Percentiles rank a stretch among this genome's conserved stretches.
Conservation (phyloP, 2,113 vertebrate genomes). For the Myxocyprinus asiaticus region DNA sequence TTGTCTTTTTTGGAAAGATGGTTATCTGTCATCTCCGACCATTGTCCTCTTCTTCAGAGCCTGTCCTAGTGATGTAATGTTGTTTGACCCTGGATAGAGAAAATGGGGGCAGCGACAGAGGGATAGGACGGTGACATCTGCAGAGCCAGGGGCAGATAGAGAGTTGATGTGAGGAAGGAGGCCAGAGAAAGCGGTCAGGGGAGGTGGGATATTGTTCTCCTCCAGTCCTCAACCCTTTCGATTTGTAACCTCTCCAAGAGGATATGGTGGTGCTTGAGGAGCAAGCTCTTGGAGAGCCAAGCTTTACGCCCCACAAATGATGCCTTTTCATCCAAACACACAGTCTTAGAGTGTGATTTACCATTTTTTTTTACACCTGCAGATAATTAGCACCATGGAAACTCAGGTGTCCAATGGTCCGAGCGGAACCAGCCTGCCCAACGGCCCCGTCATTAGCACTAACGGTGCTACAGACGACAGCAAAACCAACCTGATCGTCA, state of each 20-base stretch:
- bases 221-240: not conserved
- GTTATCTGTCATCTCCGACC: not conserved
- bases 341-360: slow-evolving; percentile 48
- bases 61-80: slow-evolving; percentile 67
- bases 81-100: slow-evolving; percentile 61
- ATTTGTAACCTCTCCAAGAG: slow-evolving; percentile 26
- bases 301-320: not conserved
- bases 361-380: slow-evolving; percentile 76
- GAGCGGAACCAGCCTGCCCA: slow-evolving; percentile 86
- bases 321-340: not conserved
- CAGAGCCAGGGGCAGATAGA: slow-evolving; percentile 59
- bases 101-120: slow-evolving; percentile 55
- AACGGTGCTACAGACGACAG: slow-evolving; percentile 88
- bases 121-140: slow-evolving; percentile 72
- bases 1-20: slow-evolving; percentile 20
- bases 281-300: not conserved
- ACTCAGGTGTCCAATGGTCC: slow-evolving; percentile 94
- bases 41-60: slow-evolving; percentile 42
- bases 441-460: slow-evolving; percentile 87
- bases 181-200: slow-evolving; percentile 38
- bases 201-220: slow-evolving; percentile 10
- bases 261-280: not conserved
- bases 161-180: slow-evolving; percentile 57
- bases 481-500: slow-evolving; percentile 98
- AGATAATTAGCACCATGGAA: slow-evolving; percentile 99